Base-by-base conservation (phyloP, 1,140 invertebrate species). In the Homalodisca vitripennis region DNA sequence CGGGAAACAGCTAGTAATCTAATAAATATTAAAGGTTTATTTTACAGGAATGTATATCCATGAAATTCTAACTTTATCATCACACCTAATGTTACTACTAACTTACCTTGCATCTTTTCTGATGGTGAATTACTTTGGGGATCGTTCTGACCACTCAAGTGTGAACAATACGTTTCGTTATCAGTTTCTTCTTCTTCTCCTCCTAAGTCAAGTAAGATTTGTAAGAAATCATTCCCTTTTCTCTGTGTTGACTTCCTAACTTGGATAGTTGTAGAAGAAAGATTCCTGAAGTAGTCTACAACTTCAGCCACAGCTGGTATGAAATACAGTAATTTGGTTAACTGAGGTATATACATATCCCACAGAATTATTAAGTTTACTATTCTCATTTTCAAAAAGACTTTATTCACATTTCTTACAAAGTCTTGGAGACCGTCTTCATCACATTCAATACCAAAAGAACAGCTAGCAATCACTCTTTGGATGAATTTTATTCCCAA, bases 401-500 rank as follows among this genome's bases (percentile, higher is more conserved):
- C 78, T 31, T 83, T 80, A 24, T 82, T 71, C 0, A 79, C 75
- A 72, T 82, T 73, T 17, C 72, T 75, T 72, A 86, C 77, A 6
- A 80, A 82, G 63, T 85, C 80, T 17, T 80, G 81, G 51, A 31
- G 22, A 2, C 29, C 24, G 24, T 60, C 12, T 26, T 60, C 24
- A n/a, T 60, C 55, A 13, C 24, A 31, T n/a, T 86, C 80, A 1
- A 86, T 76, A 13, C 86, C 86, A 73, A 86, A 86, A 13, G 82
- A 82, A 68, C 82, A 84, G 0, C 79, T 80, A 27, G 80, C 81
- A 3, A 87, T 85, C 1, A 85, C 82, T 72, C 85, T 83, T 17
- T 83, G 84, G 2, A 80, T 83, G 65, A 82, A 85, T 72, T 80
- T 79, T 17, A 17, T n/a, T 17, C 26, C 41, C 31, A 66, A 20